Evolutionary conservation across 2,113 vertebrate species (phyloP), one percentile per base, ranked within the genome.

Genomic region (Charina bottae): DNA sequence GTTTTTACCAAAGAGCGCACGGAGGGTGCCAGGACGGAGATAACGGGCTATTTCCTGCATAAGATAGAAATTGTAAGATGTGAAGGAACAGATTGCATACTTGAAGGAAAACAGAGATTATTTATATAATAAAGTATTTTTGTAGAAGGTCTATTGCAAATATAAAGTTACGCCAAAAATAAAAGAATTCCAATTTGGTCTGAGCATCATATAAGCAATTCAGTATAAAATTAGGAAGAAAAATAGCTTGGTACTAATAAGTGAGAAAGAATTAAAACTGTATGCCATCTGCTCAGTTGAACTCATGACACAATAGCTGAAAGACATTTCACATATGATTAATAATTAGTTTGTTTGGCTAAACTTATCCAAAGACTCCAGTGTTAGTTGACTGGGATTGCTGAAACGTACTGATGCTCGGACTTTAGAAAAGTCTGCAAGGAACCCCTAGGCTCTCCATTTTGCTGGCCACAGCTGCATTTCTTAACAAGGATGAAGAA

Each of bases 11-110:
- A 98, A 99, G 53, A 97, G 88, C 24, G 98, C 99, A 24, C 98
- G 98, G 91, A 99, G 96, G 0, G 98, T 98, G 58, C 94, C 93
- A 28, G 99, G 99, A 26, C 98, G 98, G 21, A 99, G 97, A 89
- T 98, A 98, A 24, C 98, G 97, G 12, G 98, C 98, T 54, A 99
- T 98, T 97, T 99, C 99, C 99, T 99, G 58, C 93, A 6, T 42
- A 94, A 96, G 13, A 94, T 23, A 94, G 93, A 78, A 92, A 95
- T 84, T 94, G 0, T 89, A 85, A 19, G 60, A 92, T 17, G 54
- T 92, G 24, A 95, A 92, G 4, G 3, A 93, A 12, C 0, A 3
- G 49, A 2, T 21, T 0, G 1, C 56, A 89, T 92, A 2, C 2
- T 72, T 33, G 0, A 0, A 49, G 64, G 0, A 0, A 49, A 90